Evolutionary conservation across 2,797 vertebrate species (phyloP).

Genomic region (Lepus oiostolus): DNA sequence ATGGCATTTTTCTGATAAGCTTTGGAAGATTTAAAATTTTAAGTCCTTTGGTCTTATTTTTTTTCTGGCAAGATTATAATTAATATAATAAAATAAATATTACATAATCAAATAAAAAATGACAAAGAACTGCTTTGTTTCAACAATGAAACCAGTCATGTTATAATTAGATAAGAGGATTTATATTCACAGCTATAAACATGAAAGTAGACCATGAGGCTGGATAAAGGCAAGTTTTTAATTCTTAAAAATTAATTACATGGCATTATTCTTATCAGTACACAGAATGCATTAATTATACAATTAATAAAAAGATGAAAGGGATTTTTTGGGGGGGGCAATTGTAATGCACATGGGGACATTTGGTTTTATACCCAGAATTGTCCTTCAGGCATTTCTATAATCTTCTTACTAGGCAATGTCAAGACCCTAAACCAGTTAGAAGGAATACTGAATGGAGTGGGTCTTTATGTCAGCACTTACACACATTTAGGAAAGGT

Average conservation of each 20-base stretch:
- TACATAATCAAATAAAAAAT: conserved; percentile 88
- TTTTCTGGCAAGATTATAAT: conserved; percentile 84
- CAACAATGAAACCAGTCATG: conserved; percentile 90
- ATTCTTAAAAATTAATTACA: conserved; percentile 93
- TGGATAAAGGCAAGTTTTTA: conserved; percentile 90
- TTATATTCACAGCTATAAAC: conserved; percentile 90
- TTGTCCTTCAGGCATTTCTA: conserved; percentile 89
- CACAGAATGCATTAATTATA: conserved; percentile 91
- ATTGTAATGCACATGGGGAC: conserved; percentile 86
- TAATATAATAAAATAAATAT: conserved; percentile 89
- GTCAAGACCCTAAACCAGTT: conserved; percentile 89
- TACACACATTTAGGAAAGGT: conserved; percentile 77
- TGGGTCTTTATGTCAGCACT: conserved; percentile 80
- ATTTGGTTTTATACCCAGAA: conserved; percentile 87
- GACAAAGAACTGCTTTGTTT: conserved; percentile 87
- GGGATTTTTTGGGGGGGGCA: conserved; percentile 71
- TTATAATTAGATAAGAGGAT: conserved; percentile 92
- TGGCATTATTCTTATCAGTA: conserved; percentile 92
- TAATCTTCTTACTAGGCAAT: conserved; percentile 90
- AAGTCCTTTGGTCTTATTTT: conserved; percentile 82
- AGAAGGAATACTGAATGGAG: conserved; percentile 83
- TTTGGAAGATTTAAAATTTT: conserved; percentile 85
- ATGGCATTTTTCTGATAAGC: conserved; percentile 88
- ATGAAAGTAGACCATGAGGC: conserved; percentile 90
- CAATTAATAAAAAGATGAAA: conserved; percentile 91